Conservation (phyloP, 2,113 vertebrate genomes). For the Nerophis ophidion region DNA sequence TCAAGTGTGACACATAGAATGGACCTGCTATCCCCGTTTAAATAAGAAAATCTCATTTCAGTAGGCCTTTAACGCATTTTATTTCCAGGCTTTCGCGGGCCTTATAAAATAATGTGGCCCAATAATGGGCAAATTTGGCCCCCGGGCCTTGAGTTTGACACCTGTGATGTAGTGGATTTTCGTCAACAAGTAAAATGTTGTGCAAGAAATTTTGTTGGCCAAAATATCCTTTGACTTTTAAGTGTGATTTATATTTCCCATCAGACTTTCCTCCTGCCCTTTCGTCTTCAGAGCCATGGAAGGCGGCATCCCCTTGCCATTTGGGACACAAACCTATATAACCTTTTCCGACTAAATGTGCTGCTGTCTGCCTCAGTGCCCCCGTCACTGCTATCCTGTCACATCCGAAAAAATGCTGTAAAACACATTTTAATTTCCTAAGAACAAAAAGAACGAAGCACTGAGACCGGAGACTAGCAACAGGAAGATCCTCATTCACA, state of each 20-base stretch:
- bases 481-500: constrained; percentile 26
- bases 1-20: too few species aligned
- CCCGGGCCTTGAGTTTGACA: neutral
- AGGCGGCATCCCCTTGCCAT: constrained; percentile 49
- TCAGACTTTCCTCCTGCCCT: constrained; percentile 58
- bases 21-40: too few species aligned
- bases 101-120: too few species aligned
- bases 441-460: constrained; percentile 22
- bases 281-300: constrained; percentile 42
- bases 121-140: too few species aligned
- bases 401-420: constrained; percentile 18
- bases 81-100: too few species aligned
- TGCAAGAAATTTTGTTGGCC: constrained; percentile 1
- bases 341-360: constrained; percentile 60
- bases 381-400: neutral
- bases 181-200: constrained; percentile 6
- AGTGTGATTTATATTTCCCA: constrained; percentile 54
- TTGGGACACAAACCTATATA: constrained; percentile 56
- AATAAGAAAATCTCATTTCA: too few species aligned
- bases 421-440: constrained; percentile 29
- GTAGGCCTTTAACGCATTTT: too few species aligned
- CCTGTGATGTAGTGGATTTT: constrained; percentile 12
- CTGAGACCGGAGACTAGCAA: constrained; percentile 22
- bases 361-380: constrained; percentile 38
- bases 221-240: constrained; percentile 30